Conservation (phyloP, 2,113 vertebrate species). For the Turnix velox region DNA sequence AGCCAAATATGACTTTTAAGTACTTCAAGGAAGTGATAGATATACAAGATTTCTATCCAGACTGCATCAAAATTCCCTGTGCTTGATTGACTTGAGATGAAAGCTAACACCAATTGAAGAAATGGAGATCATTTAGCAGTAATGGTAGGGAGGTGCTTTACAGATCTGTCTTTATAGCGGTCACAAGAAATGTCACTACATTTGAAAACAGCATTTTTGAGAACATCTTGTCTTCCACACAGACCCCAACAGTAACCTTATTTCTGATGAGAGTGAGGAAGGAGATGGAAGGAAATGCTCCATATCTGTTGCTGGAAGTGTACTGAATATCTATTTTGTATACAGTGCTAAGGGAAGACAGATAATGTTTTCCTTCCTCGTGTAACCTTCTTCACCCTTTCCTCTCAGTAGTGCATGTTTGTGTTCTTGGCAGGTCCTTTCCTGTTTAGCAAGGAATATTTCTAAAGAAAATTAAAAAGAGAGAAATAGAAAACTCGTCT, state of each 20-base stretch:
- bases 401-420: neutral
- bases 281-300: neutral
- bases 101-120: neutral
- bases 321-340: neutral
- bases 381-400: neutral
- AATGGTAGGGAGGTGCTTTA: neutral
- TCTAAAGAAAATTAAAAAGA: neutral
- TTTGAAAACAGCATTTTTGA: neutral
- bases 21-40: neutral
- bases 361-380: neutral
- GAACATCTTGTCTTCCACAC: neutral
- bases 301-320: neutral
- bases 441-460: neutral
- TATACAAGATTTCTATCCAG: neutral
- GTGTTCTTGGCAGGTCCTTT: neutral
- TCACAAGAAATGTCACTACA: neutral
- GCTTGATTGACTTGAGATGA: neutral
- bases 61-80: neutral
- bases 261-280: neutral
- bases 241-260: neutral
- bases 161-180: neutral
- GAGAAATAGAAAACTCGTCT: neutral
- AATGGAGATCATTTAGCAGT: neutral
- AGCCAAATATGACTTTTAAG: neutral
- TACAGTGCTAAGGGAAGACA: neutral